Base-by-base conservation (phyloP, 2,888 invertebrate species). In the Lycocerus yunnanus region DNA sequence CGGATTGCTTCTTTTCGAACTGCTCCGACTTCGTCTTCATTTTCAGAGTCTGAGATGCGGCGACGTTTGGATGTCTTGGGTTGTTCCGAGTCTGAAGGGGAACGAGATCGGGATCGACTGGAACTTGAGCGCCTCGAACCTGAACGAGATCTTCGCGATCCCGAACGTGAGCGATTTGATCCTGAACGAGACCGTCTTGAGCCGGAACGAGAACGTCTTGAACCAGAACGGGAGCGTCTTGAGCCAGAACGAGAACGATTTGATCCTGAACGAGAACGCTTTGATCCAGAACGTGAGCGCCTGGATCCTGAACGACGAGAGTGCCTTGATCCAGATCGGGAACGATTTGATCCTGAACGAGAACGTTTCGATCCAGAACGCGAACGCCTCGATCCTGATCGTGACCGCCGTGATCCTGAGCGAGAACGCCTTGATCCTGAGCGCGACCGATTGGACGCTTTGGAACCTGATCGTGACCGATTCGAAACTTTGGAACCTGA, bases 21-120 rank as follows among this genome's bases (percentile, higher is more conserved):
- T 80, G 81, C 84, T 10, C 79, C 77, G n/a, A 79, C 83, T 65
- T 68, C 81, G 68, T 79, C 86, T 81, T 89, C 89, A 82, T 89
- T 89, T 75, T 92, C 92, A 0, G 92, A 92, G 80, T 92, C 92
- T 2, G 91, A 91, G 21, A 90, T 82, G 66, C 89, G 84, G 71
- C 85, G 83, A 15, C 87, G 81, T 15, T 72, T 65, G 3, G 65
- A 63, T 15, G n/a, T 59, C 2, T 15, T 24, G 2, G 20, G 43
- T 66, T 58, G 60, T 43, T 84, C 83, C 8, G 87, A 87, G 1
- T 83, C 78, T 5, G 84, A 83, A 69, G 59, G 73, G 6, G 84
- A 82, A 43, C 82, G 81, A 77, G 86, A 85, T 2, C 82, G 74
- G 0, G 84, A 83, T 13, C 79, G 79, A 11, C 78, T 71, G 0